These are phyloP conservation scores for Nothocercus julius DNA, from an alignment of 2,113 vertebrate species.

Conservation along the genomic window DNA sequence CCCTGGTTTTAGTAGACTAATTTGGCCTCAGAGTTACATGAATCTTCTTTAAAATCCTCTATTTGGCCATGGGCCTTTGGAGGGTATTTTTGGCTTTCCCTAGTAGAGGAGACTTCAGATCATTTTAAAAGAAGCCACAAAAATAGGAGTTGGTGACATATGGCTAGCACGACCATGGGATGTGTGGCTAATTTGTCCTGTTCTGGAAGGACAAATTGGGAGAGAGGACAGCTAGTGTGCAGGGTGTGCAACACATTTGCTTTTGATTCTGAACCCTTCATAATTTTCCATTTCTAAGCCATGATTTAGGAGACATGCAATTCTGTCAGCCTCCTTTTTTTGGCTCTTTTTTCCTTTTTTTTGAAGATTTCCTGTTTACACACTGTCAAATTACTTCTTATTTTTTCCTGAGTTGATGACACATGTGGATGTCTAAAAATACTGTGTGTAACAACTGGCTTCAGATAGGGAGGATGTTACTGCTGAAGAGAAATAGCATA, in stretches of 20 bases:
- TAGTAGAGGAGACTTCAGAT: neutral
- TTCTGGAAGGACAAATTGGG: neutral
- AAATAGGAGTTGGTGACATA: neutral
- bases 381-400: slow-evolving; percentile 26
- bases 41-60: neutral
- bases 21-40: neutral
- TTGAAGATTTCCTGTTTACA: slow-evolving; percentile 70
- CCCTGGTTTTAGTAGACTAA: neutral
- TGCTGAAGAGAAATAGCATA: slow-evolving; percentile 40
- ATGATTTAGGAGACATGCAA: neutral
- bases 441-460: slow-evolving; percentile 52
- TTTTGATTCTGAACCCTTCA: neutral
- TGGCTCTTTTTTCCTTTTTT: neutral
- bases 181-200: slow-evolving; percentile 14
- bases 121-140: neutral
- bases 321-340: neutral
- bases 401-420: slow-evolving; percentile 39
- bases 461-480: slow-evolving; percentile 54
- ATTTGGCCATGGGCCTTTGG: neutral
- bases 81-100: neutral
- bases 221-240: slow-evolving; percentile 17
- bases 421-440: slow-evolving; percentile 74
- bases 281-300: neutral
- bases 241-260: neutral
- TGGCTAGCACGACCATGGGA: accelerated